These are phyloP conservation scores for Diphyllodes magnificus DNA, from an alignment of 2,113 vertebrate genomes.

Conservation along the genomic window DNA sequence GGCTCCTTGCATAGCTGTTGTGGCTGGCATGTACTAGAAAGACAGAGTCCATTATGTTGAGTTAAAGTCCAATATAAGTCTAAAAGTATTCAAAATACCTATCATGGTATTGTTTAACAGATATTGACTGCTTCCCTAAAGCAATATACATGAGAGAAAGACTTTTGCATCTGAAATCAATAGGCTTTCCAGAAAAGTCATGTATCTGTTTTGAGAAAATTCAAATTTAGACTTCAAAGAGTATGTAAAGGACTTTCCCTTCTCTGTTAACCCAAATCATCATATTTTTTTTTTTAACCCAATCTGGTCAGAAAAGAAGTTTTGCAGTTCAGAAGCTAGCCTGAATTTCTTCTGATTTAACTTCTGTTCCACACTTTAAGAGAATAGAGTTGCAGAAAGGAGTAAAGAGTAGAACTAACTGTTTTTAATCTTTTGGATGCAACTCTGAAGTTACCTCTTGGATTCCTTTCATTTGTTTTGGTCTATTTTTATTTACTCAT, in stretches of 20 bases:
- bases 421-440: not conserved
- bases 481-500: not conserved
- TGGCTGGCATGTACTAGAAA: slow-evolving; percentile 91
- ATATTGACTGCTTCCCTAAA: not conserved
- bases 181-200: not conserved
- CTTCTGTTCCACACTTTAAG: not conserved
- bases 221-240: not conserved
- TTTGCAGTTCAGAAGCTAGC: not conserved
- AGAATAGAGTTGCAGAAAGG: not conserved
- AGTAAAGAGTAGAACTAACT: not conserved
- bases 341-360: not conserved
- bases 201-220: not conserved
- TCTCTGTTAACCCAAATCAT: not conserved
- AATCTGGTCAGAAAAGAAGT: not conserved
- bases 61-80: not conserved
- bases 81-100: not conserved
- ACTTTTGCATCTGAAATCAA: not conserved
- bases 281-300: not conserved
- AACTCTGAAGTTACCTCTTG: not conserved
- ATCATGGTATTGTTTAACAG: not conserved
- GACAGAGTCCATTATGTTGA: not conserved
- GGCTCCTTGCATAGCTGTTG: slow-evolving; percentile 91
- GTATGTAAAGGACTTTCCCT: not conserved
- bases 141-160: not conserved
- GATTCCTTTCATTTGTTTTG: not conserved